phyloP scores from a whole-genome alignment of 2,888 invertebrate species.

The Cryptophagus acutangulus region DNA sequence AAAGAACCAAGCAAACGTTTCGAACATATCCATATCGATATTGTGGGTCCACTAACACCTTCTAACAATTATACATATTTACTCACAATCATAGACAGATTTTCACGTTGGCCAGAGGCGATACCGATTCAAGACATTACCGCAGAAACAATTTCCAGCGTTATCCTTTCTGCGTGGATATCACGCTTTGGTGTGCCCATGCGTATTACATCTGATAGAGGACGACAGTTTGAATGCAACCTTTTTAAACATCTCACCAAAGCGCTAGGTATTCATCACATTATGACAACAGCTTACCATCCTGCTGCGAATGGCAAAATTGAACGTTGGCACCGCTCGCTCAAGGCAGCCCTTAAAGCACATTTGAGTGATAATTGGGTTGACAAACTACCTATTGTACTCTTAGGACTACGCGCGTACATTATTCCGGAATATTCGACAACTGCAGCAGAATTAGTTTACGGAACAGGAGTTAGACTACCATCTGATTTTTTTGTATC shows the following conservation, averaged over 20 bases:
- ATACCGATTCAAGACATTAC: conserved; percentile 11
- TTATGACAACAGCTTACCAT: conserved; percentile 24
- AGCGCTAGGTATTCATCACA: conserved; percentile 12
- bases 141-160: conserved; percentile 3
- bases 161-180: too few species aligned
- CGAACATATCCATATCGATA: conserved; percentile 15
- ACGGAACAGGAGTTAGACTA: conserved; percentile 31
- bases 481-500: conserved; percentile 25
- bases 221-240: conserved; percentile 1
- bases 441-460: conserved; percentile 33
- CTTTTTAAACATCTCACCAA: conserved; percentile 1
- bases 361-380: conserved; percentile 16
- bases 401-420: conserved; percentile 7
- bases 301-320: conserved; percentile 19
- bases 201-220: conserved; percentile 20
- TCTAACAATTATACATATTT: conserved; percentile 13
- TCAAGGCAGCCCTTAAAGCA: conserved; percentile 7
- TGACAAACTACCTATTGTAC: conserved; percentile 13
- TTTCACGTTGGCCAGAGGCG: conserved; percentile 22
- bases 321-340: conserved; percentile 17
- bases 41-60: conserved; percentile 20
- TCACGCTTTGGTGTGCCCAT: conserved; percentile 5
- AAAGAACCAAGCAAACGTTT: conserved; percentile 21
- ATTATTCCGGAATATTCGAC: conserved; percentile 4
- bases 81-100: conserved; percentile 20